Base-by-base conservation (phyloP, 2,113 vertebrate species). In the Sarotherodon lohbergeri region DNA sequence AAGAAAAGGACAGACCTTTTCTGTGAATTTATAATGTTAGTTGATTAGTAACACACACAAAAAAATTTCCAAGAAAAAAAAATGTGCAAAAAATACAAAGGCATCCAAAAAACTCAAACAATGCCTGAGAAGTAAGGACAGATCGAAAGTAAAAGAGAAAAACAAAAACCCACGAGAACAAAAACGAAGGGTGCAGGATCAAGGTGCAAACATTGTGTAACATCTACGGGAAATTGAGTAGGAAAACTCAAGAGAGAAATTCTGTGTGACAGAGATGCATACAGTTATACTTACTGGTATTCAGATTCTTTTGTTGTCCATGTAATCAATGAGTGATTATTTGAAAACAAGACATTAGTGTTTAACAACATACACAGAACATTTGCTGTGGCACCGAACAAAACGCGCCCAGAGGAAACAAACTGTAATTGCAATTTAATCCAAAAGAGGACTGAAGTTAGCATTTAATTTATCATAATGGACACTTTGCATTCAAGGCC, bases 271-370 rank as follows among this genome's bases (percentile, higher is more conserved):
- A 94, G 89, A 91, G 86, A 94, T 91, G 93, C 92, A 94, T 94
- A 92, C 94, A 94, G 71, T 83, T 81, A 93, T 97, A 97, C 97
- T 97, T 96, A 97, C 97, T 96, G 93, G 92, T 81, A 87, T 92
- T 96, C 92, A 95, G 93, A 96, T 84, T 96, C 96, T 97, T 95
- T 96, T 92, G 96, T 88, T 92, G 96, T 96, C 96, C 97, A 94
- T 96, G 96, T 95, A 95, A 96, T 94, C 95, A 96, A 96, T 96
- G 95, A 96, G 95, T 96, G 96, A 95, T 96, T 94, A 90, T 96
- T 97, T 94, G 96, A 96, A 96, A 97, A 97, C 96, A 97, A 97
- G 95, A 96, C 97, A 97, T 97, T 97, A 97, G 96, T 95, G 95
- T 95, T 95, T 95, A 93, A 95, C 95, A 95, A 96, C 95, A 96